Evolutionary conservation across 2,113 vertebrate genomes (phyloP).

Genomic region (Callipepla squamata): DNA sequence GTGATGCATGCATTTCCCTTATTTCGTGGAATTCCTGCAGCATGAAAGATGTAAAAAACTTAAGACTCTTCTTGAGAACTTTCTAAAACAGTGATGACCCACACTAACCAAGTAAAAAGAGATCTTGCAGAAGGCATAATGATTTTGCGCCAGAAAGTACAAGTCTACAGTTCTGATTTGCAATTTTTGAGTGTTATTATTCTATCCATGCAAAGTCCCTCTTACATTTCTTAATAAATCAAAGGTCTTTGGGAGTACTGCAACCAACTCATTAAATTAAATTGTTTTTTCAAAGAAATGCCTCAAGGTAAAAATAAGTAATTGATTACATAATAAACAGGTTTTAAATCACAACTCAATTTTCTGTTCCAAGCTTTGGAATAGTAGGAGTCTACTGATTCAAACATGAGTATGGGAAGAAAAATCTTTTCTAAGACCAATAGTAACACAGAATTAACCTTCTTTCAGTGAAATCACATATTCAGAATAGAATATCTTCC

Average conservation of each 20-base stretch:
- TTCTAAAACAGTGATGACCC: not conserved
- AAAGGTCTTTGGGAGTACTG: not conserved
- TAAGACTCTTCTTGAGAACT: not conserved
- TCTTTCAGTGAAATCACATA: not conserved
- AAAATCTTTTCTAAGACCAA: not conserved
- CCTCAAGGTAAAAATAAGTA: not conserved
- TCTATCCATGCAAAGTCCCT: not conserved
- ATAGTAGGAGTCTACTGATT: not conserved
- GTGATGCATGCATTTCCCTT: not conserved
- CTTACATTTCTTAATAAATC: not conserved
- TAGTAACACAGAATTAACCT: not conserved
- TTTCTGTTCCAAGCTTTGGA: not conserved
- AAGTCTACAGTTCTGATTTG: not conserved
- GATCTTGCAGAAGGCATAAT: not conserved
- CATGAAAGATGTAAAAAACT: not conserved
- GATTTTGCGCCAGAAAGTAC: not conserved
- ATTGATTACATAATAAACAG: not conserved
- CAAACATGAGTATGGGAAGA: not conserved
- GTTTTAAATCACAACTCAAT: not conserved
- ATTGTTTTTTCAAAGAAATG: not conserved
- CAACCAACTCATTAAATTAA: not conserved
- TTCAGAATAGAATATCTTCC: not conserved
- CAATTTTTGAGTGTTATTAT: not conserved
- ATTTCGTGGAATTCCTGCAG: not conserved
- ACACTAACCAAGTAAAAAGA: not conserved